Evolutionary conservation across 2,888 invertebrate genomes (phyloP).

Genomic region (Cephus runcator): DNA sequence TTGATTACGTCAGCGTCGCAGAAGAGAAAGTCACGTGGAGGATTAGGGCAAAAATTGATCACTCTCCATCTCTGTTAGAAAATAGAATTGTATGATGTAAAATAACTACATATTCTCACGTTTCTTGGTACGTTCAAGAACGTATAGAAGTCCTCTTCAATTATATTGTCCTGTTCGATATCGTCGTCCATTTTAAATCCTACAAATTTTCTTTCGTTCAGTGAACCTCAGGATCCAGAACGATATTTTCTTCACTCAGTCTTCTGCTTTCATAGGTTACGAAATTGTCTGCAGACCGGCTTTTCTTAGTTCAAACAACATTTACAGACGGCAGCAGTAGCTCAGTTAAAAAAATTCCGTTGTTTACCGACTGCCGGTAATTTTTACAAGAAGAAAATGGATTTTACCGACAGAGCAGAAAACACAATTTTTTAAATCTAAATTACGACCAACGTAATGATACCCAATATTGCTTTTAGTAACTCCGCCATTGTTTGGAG

Average conservation of each 20-base stretch:
- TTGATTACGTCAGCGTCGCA: conserved; percentile 41
- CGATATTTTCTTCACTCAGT: conserved; percentile 15
- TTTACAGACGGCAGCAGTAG: not conserved
- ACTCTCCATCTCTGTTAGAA: not conserved
- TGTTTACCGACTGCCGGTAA: not conserved
- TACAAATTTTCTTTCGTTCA: conserved; percentile 11
- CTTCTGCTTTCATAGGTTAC: conserved; percentile 51
- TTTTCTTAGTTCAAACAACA: not conserved
- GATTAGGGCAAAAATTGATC: conserved; percentile 13
- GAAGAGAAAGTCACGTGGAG: conserved; percentile 46
- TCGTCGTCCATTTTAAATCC: conserved; percentile 72
- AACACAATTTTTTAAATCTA: not conserved
- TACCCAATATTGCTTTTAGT: not conserved
- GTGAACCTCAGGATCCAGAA: not conserved
- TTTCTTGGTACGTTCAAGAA: conserved; percentile 86
- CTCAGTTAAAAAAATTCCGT: not conserved
- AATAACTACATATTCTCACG: conserved; percentile 69
- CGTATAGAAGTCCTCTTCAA: conserved; percentile 89
- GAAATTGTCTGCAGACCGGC: conserved; percentile 32
- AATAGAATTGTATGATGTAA: conserved; percentile 1
- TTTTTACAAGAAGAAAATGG: not conserved
- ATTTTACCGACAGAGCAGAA: not conserved
- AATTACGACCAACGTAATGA: not conserved
- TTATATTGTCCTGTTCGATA: conserved; percentile 71
- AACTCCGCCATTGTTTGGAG: not conserved